Evolutionary conservation across 2,888 invertebrate species (phyloP).

Genomic region (Uropetala carovei): DNA sequence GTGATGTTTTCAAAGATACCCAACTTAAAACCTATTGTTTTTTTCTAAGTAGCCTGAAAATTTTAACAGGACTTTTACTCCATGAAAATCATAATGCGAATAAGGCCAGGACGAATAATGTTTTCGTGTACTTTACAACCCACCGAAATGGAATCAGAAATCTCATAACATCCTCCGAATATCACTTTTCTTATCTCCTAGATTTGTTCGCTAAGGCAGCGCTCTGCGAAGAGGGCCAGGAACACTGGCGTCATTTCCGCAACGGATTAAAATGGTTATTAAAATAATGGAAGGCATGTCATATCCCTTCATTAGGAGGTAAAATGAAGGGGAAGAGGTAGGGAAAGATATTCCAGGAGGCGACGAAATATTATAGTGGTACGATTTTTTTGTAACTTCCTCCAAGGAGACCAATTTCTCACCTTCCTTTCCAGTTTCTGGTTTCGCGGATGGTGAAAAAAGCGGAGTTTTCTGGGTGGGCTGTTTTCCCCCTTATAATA

Average conservation of each 20-base stretch:
- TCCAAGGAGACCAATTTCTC: background rate
- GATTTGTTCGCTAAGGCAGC: slow-evolving; percentile 26
- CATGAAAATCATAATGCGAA: no score
- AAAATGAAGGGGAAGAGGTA: background rate
- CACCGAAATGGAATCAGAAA: slow-evolving; percentile 37
- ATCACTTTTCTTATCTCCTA: slow-evolving; percentile 41
- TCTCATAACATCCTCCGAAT: slow-evolving; percentile 32
- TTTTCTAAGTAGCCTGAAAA: no score
- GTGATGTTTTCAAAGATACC: no score
- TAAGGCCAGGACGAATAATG: background rate
- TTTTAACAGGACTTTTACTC: no score
- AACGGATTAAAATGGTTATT: slow-evolving; percentile 34
- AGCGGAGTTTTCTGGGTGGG: no score
- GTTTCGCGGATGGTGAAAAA: no score
- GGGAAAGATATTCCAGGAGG: slow-evolving; percentile 5
- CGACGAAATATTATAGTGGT: slow-evolving; percentile 18
- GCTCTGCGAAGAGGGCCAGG: background rate
- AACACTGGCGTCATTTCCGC: slow-evolving; percentile 39
- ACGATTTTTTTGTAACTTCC: no score
- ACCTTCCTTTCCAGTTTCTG: background rate
- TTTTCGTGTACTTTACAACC: slow-evolving; percentile 5
- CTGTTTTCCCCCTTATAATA: no score
- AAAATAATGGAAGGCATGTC: slow-evolving; percentile 29
- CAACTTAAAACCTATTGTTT: no score
- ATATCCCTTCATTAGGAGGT: slow-evolving; percentile 32